Percentiles rank a stretch among this genome's conserved stretches.
Conservation (phyloP, 2,888 invertebrate species). For the Sericinus montela region DNA sequence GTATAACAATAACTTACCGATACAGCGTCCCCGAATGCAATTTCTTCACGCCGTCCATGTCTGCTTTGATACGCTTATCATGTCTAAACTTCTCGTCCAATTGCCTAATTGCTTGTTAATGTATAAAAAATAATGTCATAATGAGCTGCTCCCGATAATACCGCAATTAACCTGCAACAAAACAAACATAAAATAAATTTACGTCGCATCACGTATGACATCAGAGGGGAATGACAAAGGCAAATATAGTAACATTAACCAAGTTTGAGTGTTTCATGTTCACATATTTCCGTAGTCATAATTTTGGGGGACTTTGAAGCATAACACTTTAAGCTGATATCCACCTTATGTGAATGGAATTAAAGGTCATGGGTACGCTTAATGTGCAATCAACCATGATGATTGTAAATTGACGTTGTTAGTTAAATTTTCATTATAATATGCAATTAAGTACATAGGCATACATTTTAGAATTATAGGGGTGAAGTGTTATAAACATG, state of each 20-base stretch:
- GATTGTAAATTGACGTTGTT: no score
- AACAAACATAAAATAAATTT: conserved; percentile 23
- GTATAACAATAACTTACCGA: conserved; percentile 52
- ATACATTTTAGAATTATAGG: no score
- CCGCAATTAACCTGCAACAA: conserved; percentile 47
- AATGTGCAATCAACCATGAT: no score
- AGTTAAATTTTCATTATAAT: no score
- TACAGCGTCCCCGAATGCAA: conserved; percentile 75
- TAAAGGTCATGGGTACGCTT: no score
- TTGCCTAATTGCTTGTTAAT: conserved; percentile 49
- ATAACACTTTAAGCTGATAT: not conserved
- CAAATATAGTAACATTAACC: conserved; percentile 1
- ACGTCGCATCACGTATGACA: not conserved
- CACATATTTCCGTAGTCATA: not conserved
- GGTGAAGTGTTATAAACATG: no score
- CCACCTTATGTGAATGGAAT: not conserved
- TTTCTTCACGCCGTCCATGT: conserved; percentile 76
- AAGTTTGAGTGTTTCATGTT: no score
- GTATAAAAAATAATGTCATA: conserved; percentile 55
- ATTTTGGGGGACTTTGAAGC: not conserved
- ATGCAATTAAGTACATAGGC: no score
- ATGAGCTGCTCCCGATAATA: conserved; percentile 40
- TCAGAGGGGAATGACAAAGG: not conserved
- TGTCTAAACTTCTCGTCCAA: conserved; percentile 46
- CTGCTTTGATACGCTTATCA: conserved; percentile 58